Conservation (phyloP, 2,797 vertebrate species). For the Taenioides sp. region DNA sequence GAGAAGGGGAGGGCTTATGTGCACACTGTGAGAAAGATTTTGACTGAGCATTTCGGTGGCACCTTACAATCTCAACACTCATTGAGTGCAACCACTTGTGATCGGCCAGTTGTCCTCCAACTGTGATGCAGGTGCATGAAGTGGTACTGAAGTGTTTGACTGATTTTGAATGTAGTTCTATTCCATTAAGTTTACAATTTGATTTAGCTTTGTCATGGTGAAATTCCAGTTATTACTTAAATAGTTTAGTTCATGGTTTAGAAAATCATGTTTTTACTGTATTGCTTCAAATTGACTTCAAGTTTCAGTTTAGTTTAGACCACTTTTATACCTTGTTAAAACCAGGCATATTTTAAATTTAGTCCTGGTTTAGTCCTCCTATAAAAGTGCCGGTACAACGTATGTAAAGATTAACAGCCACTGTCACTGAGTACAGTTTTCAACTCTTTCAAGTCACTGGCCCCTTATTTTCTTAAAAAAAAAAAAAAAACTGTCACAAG, state of each 20-base stretch:
- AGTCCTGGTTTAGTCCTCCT: background rate
- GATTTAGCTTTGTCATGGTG: background rate
- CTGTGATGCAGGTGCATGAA: background rate
- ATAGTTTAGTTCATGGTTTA: background rate
- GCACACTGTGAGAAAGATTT: slow-evolving; percentile 49
- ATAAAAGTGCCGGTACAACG: background rate
- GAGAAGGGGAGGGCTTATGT: slow-evolving; percentile 32
- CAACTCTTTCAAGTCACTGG: slow-evolving; percentile 28
- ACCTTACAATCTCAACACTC: slow-evolving; percentile 32
- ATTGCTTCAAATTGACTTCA: background rate
- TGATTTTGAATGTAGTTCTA: background rate
- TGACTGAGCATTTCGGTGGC: slow-evolving; percentile 37
- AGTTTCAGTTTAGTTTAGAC: too few relatives aligned
- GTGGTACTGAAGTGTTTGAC: background rate
- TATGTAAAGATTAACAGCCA: background rate
- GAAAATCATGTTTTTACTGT: background rate
- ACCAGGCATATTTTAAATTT: background rate
- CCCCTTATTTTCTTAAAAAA: slow-evolving; percentile 46
- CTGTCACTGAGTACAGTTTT: slow-evolving; percentile 28
- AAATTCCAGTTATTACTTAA: background rate
- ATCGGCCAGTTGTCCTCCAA: background rate
- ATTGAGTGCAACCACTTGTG: slow-evolving; percentile 27
- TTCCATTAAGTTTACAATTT: background rate
- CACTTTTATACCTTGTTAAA: background rate
- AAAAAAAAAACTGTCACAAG: slow-evolving; percentile 53